A percentile compares a stretch with the other conserved stretches of the same genome.
Conservation (phyloP, 23 tunicate species). For the Pegea sp. region DNA sequence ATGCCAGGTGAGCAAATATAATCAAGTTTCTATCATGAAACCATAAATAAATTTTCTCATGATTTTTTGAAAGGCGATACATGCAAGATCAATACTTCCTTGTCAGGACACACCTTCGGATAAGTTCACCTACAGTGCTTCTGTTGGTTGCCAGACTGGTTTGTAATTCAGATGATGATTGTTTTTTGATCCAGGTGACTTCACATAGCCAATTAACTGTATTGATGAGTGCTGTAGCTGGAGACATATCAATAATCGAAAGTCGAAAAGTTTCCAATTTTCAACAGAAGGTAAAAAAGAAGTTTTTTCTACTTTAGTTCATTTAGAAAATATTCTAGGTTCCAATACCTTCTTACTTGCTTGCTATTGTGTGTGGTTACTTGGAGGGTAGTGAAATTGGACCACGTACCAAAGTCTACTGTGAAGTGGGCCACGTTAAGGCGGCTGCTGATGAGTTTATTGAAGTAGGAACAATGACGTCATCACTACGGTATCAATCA, state of each 20-base stretch:
- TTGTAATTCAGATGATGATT: too few relatives aligned
- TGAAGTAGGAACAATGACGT: too few relatives aligned
- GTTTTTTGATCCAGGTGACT: conserved; percentile 6
- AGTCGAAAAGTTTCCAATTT: too few relatives aligned
- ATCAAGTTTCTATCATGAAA: too few relatives aligned
- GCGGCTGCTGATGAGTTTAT: not conserved
- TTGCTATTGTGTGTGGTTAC: not conserved
- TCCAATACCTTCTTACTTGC: conserved; percentile 1
- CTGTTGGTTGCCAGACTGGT: too few relatives aligned
- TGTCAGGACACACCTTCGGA: conserved; percentile 94
- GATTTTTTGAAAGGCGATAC: conserved; percentile 48
- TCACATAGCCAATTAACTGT: conserved; percentile 19
- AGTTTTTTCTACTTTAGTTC: too few relatives aligned
- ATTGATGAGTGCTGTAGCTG: conserved; percentile 43
- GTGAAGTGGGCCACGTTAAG: not conserved
- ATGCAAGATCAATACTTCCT: conserved; percentile 86
- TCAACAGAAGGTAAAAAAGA: too few relatives aligned
- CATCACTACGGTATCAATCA: too few relatives aligned
- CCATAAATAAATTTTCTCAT: not conserved
- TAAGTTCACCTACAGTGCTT: conserved; percentile 70
- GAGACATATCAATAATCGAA: too few relatives aligned
- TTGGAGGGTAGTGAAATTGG: not conserved
- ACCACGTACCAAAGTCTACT: not conserved
- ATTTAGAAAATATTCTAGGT: too few relatives aligned
- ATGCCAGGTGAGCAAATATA: too few relatives aligned